Conservation (phyloP, 2,797 vertebrate genomes). For the Chelon labrosus region DNA sequence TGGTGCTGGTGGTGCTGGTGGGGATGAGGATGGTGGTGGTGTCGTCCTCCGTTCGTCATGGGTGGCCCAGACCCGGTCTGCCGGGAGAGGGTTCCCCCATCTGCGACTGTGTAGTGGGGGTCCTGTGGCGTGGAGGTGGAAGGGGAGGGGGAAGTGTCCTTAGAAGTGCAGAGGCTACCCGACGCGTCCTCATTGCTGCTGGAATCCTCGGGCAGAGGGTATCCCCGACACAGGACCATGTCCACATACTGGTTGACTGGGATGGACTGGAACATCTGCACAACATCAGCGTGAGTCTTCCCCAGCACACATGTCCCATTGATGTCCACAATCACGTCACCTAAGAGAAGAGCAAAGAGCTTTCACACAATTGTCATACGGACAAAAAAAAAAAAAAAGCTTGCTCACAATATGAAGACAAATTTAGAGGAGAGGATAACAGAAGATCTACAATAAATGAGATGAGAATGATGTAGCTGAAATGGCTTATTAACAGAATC, state of each 20-base stretch:
- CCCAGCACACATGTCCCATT: conserved; percentile 94
- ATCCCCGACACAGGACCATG: conserved; percentile 96
- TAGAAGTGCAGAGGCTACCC: conserved; percentile 82
- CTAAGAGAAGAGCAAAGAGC: conserved; percentile 71
- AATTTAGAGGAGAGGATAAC: not conserved
- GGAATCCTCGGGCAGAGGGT: conserved; percentile 94
- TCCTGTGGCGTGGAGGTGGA: conserved; percentile 83
- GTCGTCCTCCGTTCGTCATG: conserved; percentile 87
- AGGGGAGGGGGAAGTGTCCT: conserved; percentile 86
- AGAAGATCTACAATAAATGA: not conserved
- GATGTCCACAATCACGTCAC: conserved; percentile 98
- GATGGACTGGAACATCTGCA: conserved; percentile 98
- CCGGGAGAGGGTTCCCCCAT: conserved; percentile 81
- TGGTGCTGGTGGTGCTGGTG: conserved; percentile 52
- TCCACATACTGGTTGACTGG: conserved; percentile 95
- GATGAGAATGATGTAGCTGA: not conserved
- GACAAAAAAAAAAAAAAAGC: no score
- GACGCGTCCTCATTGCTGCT: conserved; percentile 72
- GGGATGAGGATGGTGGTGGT: conserved; percentile 60
- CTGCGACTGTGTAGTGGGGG: conserved; percentile 78
- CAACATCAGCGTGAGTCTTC: conserved; percentile 97
- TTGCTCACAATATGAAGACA: no score
- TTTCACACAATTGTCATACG: not conserved
- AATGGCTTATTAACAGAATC: not conserved
- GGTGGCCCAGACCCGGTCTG: conserved; percentile 79